A percentile compares a stretch with the other conserved stretches of the same genome.
phyloP scores from a whole-genome alignment of 2,888 invertebrate genomes.

The Euproctis similis region DNA sequence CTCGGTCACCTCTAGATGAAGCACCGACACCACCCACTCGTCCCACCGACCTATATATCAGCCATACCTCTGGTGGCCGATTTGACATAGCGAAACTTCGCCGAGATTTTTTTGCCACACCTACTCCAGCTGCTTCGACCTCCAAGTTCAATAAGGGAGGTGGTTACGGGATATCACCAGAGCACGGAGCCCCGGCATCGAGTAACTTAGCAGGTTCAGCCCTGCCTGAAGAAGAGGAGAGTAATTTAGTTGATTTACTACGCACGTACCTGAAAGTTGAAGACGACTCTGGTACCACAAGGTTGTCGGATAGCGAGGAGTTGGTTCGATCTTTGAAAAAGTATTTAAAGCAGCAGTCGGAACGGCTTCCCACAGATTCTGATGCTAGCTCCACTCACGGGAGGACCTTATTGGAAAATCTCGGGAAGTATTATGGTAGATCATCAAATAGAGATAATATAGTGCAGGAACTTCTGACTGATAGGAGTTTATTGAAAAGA shows the following conservation, averaged over 20 bases:
- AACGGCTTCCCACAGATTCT: slow-evolving; percentile 42
- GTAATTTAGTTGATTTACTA: slow-evolving; percentile 78
- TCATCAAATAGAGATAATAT: slow-evolving; percentile 80
- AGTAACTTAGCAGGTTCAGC: slow-evolving; percentile 41
- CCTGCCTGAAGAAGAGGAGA: slow-evolving; percentile 64
- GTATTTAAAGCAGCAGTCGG: slow-evolving; percentile 65
- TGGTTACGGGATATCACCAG: slow-evolving; percentile 4
- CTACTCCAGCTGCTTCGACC: slow-evolving; percentile 39
- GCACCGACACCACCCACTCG: slow-evolving; percentile 61
- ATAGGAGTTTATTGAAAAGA: slow-evolving; percentile 83
- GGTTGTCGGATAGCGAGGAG: slow-evolving; percentile 75
- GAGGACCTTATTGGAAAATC: slow-evolving; percentile 78
- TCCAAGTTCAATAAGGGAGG: slow-evolving; percentile 33
- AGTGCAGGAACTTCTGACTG: slow-evolving; percentile 82
- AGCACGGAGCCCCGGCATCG: slow-evolving; percentile 26
- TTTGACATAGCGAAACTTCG: slow-evolving; percentile 82
- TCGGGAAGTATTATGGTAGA: slow-evolving; percentile 80
- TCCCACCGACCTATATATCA: slow-evolving; percentile 63
- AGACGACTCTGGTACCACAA: slow-evolving; percentile 64
- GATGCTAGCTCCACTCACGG: slow-evolving; percentile 47
- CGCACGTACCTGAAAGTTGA: slow-evolving; percentile 80
- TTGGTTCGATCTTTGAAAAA: slow-evolving; percentile 78
- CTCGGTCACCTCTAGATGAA: slow-evolving; percentile 80
- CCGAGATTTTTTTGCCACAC: slow-evolving; percentile 78
- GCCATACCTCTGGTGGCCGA: slow-evolving; percentile 77